Evolutionary conservation across 2,888 invertebrate genomes (phyloP), one percentile per base, ranked within the genome.

Genomic region (Scelioninae gen. 2): DNA sequence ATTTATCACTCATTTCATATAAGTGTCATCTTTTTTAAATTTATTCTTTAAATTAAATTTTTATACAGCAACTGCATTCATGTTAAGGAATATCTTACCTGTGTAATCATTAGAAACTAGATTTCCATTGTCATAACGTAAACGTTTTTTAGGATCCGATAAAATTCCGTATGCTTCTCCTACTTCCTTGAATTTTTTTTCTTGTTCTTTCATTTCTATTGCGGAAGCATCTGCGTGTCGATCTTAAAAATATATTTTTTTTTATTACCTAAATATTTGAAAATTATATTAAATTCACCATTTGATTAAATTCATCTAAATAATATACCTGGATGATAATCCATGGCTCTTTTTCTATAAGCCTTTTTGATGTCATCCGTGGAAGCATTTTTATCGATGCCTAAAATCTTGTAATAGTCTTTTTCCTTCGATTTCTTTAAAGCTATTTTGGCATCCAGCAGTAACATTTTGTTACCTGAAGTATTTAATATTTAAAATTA

Each of bases 321-420:
- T 39, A 13, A 46, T 16, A 35, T 83, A 90, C 91, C 91, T 69
- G 97, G 97, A 89, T 97, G 97, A 87, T 94, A 96, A 7, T 95
- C 91, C 67, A 97, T 88, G 0, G 97, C 97, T 79, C 94, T 90
- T 87, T 96, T 96, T 81, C 92, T 91, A 86, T 98, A 98, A 0
- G 97, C 97, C 86, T 96, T 97, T 84, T 96, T 97, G 67, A 98
- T 96, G 81, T 97, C 97, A 82, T 96, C 96, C 18, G 94, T 95
- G 0, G 92, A 91, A 0, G 97, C 96, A 78, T 87, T 90, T 82
- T 94, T 93, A 1, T 91, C 90, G 10, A 98, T 89, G 2, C 96
- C 96, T 67, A 98, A 89, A 78, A 98, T 96, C 87, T 96, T 97
- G 83, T 97, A 97, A 85, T 97, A 97, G 85, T 98, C 97, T 88